Evolutionary conservation across 2,888 invertebrate genomes (phyloP), one percentile per base, ranked within the genome.

Genomic region (Cryptocephalus primarius): DNA sequence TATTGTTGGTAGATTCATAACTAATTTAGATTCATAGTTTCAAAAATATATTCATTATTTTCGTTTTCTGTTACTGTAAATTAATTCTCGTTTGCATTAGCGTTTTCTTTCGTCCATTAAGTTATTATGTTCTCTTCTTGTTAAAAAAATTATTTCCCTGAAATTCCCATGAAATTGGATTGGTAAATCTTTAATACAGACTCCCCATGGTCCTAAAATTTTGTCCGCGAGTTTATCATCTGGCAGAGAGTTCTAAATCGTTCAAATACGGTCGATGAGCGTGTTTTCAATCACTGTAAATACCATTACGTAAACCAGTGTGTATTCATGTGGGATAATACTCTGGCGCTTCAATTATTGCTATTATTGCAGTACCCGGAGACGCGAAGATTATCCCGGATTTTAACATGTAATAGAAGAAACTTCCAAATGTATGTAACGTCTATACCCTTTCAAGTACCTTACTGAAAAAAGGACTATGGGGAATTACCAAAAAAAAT

Each of bases 241-340:
- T 22, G 22, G 22, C 22, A 22, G 22, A 22, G 22, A 22, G 36
- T 50, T 48, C 51, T 44, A 48, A 50, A 54, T 48, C 50, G 46
- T 39, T 43, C 40, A 34, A 38, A 39, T 43, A 62, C 62, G 65
- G 59, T 55, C 59, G 60, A 57, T 64, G 67, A 63, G 60, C 65
- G 67, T 65, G 65, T 66, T 67, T 68, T 65, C 68, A 68, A 68
- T 68, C 65, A 65, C 66, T 65, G 65, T 67, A 67, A 68, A 66
- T 66, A 68, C 66, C 61, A 66, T 67, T 66, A 67, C 61, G 61
- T 63, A 65, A 65, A 64, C 64, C 59, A 61, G 62, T 54, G 66
- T 66, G 67, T 65, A 67, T 64, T 65, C 68, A 67, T 66, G 67
- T 63, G 67, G 56, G 52, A 66, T 68, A 68, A 68, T 65, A 65